These are phyloP conservation scores for Rostratula benghalensis DNA, from an alignment of 2,113 vertebrate genomes.

Conservation along the genomic window DNA sequence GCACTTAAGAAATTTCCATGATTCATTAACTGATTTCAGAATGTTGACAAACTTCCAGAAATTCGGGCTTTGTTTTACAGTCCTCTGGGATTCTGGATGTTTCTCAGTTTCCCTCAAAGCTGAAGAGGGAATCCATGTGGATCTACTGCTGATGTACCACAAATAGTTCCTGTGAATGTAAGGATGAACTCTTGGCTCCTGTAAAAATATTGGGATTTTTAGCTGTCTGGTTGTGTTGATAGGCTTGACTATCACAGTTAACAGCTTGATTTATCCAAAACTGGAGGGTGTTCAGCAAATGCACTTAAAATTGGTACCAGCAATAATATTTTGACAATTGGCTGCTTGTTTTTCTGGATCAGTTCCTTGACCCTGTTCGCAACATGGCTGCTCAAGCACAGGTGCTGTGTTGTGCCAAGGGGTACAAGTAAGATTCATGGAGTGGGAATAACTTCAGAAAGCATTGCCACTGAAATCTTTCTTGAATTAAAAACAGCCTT, in stretches of 20 bases:
- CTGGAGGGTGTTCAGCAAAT: not conserved
- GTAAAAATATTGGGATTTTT: not conserved
- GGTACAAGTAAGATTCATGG: not conserved
- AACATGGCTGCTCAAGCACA: not conserved
- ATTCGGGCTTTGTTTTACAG: not conserved
- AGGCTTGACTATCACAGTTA: not conserved
- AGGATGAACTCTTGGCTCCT: not conserved
- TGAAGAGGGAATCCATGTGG: not conserved
- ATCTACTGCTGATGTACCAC: not conserved
- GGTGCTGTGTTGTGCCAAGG: not conserved
- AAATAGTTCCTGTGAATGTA: not conserved
- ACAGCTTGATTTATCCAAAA: not conserved
- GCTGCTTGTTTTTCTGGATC: not conserved
- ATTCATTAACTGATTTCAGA: not conserved
- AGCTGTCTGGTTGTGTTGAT: not conserved
- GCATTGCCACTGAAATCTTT: not conserved
- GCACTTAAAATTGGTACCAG: not conserved
- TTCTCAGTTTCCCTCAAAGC: not conserved
- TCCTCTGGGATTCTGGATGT: not conserved
- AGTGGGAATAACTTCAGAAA: not conserved
- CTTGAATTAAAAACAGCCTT: not conserved
- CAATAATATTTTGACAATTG: not conserved
- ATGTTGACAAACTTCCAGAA: not conserved
- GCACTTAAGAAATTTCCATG: not conserved
- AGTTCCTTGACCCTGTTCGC: not conserved